Percentiles rank a stretch among this genome's conserved stretches.
phyloP scores from a whole-genome alignment of 2,888 invertebrate genomes.

The Alloscopus bannaensis region DNA sequence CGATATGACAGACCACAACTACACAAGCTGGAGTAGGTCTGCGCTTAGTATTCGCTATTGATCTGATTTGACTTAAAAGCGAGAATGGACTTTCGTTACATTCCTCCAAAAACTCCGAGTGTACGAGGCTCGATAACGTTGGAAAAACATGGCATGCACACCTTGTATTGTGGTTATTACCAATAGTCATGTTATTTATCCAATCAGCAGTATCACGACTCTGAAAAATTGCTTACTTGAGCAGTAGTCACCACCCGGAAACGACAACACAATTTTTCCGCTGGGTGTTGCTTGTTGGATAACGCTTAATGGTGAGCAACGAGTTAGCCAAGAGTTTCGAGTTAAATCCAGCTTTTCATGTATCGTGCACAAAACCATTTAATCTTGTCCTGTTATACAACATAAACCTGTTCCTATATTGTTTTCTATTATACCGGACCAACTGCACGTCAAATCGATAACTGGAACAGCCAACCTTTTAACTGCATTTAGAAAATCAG shows the following conservation, averaged over 20 bases:
- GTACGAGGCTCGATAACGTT: too few species aligned
- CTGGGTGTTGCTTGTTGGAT: too few species aligned
- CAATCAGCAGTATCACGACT: slow-evolving; percentile 32
- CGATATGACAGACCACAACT: too few species aligned
- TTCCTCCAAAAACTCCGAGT: too few species aligned
- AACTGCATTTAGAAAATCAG: not conserved
- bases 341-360: not conserved
- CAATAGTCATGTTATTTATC: slow-evolving; percentile 37
- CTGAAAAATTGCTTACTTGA: slow-evolving; percentile 3
- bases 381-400: slow-evolving; percentile 22
- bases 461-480: not conserved
- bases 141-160: too few species aligned
- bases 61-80: too few species aligned
- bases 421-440: not conserved
- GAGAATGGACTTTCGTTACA: too few species aligned
- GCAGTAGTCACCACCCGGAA: slow-evolving; percentile 34
- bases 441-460: slow-evolving; percentile 39
- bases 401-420: slow-evolving; percentile 32
- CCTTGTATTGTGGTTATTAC: too few species aligned
- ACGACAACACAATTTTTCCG: too few species aligned
- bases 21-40: too few species aligned
- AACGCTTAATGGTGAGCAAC: not conserved
- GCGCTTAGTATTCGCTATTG: too few species aligned
- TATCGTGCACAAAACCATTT: slow-evolving; percentile 30
- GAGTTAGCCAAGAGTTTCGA: not conserved